Conservation (phyloP, 2,113 vertebrate genomes). For the Apistogramma diplotaenia region DNA sequence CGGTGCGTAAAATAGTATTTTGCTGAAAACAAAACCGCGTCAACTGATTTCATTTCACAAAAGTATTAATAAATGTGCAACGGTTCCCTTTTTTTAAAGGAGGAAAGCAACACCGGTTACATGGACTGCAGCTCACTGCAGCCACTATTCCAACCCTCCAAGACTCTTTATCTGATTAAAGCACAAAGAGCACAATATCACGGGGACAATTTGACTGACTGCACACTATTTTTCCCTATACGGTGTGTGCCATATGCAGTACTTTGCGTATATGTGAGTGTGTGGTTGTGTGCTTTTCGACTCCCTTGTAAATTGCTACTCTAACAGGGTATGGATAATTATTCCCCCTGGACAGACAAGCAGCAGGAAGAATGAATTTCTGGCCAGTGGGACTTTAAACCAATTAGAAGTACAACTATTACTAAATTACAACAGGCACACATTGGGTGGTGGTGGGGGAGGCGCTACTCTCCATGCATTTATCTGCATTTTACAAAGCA, state of each 20-base stretch:
- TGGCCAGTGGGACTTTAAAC: conserved; percentile 39
- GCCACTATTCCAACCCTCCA: neutral
- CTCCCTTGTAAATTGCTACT: conserved; percentile 20
- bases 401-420: conserved; percentile 33
- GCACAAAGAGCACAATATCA: neutral
- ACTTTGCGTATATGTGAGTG: neutral
- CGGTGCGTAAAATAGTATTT: neutral
- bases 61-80: neutral
- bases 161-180: neutral
- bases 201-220: neutral
- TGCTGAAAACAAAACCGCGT: neutral
- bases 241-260: neutral
- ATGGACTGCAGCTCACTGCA: neutral
- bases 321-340: conserved; percentile 30
- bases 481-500: neutral
- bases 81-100: neutral
- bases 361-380: conserved; percentile 4
- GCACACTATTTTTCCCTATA: neutral
- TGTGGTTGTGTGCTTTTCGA: neutral
- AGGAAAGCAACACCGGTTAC: neutral
- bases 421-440: conserved; percentile 12
- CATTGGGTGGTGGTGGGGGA: neutral
- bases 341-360: conserved; percentile 15
- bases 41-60: neutral
- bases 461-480: neutral